Conservation (phyloP, 1,140 invertebrate genomes). For the Cherax destructor region DNA sequence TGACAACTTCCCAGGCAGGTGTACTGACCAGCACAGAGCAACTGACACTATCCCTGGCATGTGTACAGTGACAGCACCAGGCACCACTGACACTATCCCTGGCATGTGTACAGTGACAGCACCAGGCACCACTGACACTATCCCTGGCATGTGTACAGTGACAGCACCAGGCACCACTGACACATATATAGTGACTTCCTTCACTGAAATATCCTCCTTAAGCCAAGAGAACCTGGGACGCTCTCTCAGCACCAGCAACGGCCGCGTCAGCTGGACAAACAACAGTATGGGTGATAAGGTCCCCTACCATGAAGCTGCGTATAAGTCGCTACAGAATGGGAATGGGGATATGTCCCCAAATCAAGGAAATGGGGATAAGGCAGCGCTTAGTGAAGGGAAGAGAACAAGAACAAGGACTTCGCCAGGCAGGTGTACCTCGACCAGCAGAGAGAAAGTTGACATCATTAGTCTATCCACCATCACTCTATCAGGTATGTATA, state of each 20-base stretch:
- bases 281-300: background rate
- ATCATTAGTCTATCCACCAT: conserved; percentile 45
- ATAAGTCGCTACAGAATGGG: background rate
- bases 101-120: no score
- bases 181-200: background rate
- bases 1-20: no score
- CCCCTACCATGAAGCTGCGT: background rate
- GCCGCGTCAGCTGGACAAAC: background rate
- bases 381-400: background rate
- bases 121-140: no score
- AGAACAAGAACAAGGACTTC: conserved; percentile 23
- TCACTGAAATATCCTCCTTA: background rate
- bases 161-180: no score
- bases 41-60: no score
- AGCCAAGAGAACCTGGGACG: background rate
- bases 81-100: no score
- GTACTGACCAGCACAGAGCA: no score
- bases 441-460: conserved; percentile 12
- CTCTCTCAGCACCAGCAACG: conserved; percentile 14
- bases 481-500: conserved; percentile 33
- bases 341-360: no score
- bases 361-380: background rate
- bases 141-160: no score
- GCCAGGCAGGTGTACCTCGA: background rate
- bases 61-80: no score